These are phyloP conservation scores for Aphelocoma californica DNA, from an alignment of 2,797 vertebrate genomes.

Conservation along the genomic window DNA sequence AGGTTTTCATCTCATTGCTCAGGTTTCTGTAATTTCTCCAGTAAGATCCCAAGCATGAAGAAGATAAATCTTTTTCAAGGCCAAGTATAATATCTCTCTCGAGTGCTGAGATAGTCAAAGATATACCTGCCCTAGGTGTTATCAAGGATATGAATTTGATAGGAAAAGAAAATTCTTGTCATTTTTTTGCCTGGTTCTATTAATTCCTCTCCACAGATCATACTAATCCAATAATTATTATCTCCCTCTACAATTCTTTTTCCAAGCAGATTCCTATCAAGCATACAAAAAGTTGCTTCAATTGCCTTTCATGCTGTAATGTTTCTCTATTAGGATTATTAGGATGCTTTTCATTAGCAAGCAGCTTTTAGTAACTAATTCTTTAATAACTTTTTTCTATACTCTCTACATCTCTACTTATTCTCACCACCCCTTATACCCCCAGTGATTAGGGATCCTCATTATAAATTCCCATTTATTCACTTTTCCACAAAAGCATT, in stretches of 20 bases:
- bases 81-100: background rate
- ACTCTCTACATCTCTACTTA: background rate
- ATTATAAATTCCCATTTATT: background rate
- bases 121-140: background rate
- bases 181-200: background rate
- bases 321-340: background rate
- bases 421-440: background rate
- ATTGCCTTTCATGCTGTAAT: background rate
- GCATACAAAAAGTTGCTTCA: background rate
- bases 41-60: background rate
- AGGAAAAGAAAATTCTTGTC: background rate
- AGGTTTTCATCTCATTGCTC: background rate
- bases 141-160: background rate
- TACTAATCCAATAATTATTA: background rate
- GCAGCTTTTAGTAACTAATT: background rate
- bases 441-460: background rate
- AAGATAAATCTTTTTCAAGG: background rate
- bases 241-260: background rate
- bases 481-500: background rate
- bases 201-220: constrained; percentile 14
- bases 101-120: background rate
- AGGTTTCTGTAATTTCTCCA: background rate
- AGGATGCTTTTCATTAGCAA: background rate
- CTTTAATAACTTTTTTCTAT: background rate
- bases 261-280: background rate